Base-by-base conservation (phyloP, 2,113 vertebrate species). In the Lasiurus borealis region DNA sequence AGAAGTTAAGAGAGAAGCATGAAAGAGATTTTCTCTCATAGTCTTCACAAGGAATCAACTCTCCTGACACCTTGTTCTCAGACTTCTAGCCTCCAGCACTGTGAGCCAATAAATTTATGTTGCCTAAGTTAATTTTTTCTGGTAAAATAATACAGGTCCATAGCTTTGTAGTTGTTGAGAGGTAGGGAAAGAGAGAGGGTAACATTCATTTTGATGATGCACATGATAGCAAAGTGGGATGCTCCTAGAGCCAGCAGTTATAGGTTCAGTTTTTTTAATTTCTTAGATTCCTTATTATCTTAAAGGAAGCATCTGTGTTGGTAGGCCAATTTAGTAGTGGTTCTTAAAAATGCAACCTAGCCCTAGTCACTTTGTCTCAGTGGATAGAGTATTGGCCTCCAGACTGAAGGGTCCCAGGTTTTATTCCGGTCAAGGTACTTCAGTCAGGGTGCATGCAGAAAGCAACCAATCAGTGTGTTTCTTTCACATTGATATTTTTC, bases 101-200 rank as follows among this genome's bases (percentile, higher is more conserved):
- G 3, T 27, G 8, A 78, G 18, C 59, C 23, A 18, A 44, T 5
- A 57, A 2, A 19, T 83, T 68, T 93, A 29, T 78, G 2, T 14
- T 90, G 21, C 7, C 34, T 31, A 36, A 54, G 54, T 44, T 29
- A 44, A 62, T 83, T 57, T 78, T 64, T 44, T 10, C 31, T 88
- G 57, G 29, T 40, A 83, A 89, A 48, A 68, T 18, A 85, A 31
- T 25, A 16, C 1, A 89, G n/a, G 1, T 59, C 15, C 9, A 12
- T 15, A 68, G 4, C 13, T 81, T 44, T 64, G 23, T 13, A 54
- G 40, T 12, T 77, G 27, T 11, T 86, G 36, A 85, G 15, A 73
- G 29, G 4, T 54, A 50, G 48, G 8, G 8, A 1, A 2, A 1
- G 29, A 4, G n/a, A 34, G 7, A 76, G 3, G 12, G 6, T 21